A percentile compares a stretch with the other conserved stretches of the same genome.
phyloP scores from a whole-genome alignment of 2,888 invertebrate genomes.

The Nemotelus pantherinus region DNA sequence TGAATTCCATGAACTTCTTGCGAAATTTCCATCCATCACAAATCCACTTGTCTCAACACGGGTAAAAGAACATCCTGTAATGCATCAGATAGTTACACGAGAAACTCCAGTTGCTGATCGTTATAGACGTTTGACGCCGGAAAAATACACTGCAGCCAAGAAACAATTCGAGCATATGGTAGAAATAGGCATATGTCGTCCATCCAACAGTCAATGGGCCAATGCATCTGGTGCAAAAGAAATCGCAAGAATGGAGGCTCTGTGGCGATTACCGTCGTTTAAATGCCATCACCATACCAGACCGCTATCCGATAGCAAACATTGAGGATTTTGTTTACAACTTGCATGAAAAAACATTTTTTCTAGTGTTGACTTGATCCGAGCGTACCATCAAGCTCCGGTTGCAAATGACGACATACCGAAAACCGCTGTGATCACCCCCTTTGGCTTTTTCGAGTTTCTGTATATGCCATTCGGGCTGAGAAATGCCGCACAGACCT shows the following conservation, averaged over 20 bases:
- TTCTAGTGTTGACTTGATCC: not conserved
- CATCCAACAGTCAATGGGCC: slow-evolving; percentile 57
- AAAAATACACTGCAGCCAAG: no score
- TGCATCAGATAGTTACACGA: slow-evolving; percentile 6
- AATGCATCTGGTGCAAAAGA: no score
- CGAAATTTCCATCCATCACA: not conserved
- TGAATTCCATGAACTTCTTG: not conserved
- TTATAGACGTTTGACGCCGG: slow-evolving; percentile 26
- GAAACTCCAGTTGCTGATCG: not conserved
- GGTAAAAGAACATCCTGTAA: not conserved
- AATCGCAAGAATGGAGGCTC: no score
- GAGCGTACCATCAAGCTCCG: slow-evolving; percentile 16
- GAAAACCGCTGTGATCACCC: slow-evolving; percentile 53
- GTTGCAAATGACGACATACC: slow-evolving; percentile 14
- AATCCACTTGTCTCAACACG: not conserved
- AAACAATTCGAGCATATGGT: not conserved
- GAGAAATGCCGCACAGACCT: slow-evolving; percentile 57
- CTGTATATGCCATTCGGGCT: slow-evolving; percentile 57
- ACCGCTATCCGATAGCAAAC: slow-evolving; percentile 5
- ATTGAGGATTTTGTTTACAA: slow-evolving; percentile 27
- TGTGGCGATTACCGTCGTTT: not conserved
- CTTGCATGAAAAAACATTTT: not conserved
- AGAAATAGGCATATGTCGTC: slow-evolving; percentile 56
- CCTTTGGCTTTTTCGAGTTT: slow-evolving; percentile 58
- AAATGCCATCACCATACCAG: not conserved